Base-by-base conservation (phyloP, 2,888 invertebrate species). In the Folsomia manolachei region DNA sequence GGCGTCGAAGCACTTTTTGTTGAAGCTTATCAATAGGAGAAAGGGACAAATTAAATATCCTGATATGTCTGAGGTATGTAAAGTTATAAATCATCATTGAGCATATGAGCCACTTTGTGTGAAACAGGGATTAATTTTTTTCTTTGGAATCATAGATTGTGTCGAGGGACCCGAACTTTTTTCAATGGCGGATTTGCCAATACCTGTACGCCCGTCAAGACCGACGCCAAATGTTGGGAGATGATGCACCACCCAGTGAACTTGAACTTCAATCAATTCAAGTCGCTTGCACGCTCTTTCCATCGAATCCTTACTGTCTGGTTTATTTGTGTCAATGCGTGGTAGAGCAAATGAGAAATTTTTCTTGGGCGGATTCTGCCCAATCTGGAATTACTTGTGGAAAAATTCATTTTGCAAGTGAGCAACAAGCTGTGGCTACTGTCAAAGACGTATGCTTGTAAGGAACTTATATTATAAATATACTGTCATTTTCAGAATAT, bases 1-100 rank as follows among this genome's bases (percentile, higher is more conserved):
- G 65, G 73, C 72, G 2, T 64, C 70, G 9, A 71, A 71, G 21
- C 68, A 72, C 53, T 75, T 68, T 56, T 75, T 75, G 51, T 19
- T 68, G 18, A 26, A 66, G 25, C 66, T 72, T 11, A 18, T 64
- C 1, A 39, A 56, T 18, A 39, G 53, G 1, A 21, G 24, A 18
- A 19, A 52, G 9, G 61, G 27, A 25, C 72, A 72, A 52, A 21
- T 71, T 52, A 14, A 53, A 18, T 24, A 56, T 21, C 24, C 39
- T 4, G 25, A 67, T 9, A 51, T 51, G 9, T 9, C 9, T 18
- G 51, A 51, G 51, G 51, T 51, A 51, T 11, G 18, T 11, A 51
- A 27, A 68, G 52, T n/a, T n/a, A 67, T 71, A 63, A 7, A 26
- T 23, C 27, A 27, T 18, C 9, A 53, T 52, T 69, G 19, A 61